These are phyloP conservation scores for Lepus europaeus DNA, from an alignment of 2,113 vertebrate species.

Conservation along the genomic window DNA sequence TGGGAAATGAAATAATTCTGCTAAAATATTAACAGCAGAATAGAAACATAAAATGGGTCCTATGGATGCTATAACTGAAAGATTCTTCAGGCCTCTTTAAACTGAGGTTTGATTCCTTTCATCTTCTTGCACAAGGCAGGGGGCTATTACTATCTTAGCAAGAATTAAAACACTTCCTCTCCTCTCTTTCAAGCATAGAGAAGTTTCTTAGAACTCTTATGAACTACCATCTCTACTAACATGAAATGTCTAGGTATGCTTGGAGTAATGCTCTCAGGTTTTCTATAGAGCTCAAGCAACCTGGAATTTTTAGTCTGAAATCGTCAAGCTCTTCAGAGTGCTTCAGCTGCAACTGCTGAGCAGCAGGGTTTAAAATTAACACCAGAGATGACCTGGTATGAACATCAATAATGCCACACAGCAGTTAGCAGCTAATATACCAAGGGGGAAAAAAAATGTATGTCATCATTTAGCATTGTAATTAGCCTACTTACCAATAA, in stretches of 20 bases:
- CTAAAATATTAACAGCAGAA: slow-evolving; percentile 11
- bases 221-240: background rate
- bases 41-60: background rate
- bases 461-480: background rate
- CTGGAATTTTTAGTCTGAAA: slow-evolving; percentile 62
- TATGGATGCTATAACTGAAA: background rate
- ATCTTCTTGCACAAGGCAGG: background rate
- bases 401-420: background rate
- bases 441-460: slow-evolving; percentile 30
- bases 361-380: background rate
- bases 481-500: slow-evolving; percentile 34
- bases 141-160: background rate
- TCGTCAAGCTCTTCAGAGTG: slow-evolving; percentile 36
- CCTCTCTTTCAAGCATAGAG: slow-evolving; percentile 32
- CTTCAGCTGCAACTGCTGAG: slow-evolving; percentile 37
- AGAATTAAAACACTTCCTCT: slow-evolving; percentile 41
- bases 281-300: background rate
- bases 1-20: slow-evolving; percentile 42
- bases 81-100: slow-evolving; percentile 27
- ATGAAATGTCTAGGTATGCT: background rate
- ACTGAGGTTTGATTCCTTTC: background rate
- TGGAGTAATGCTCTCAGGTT: background rate
- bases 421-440: slow-evolving; percentile 18
- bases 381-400: slow-evolving; percentile 14
- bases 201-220: slow-evolving; percentile 25